A percentile compares a stretch with the other conserved stretches of the same genome.
phyloP scores from a whole-genome alignment of 1,140 invertebrate genomes.

The Aphidius gifuensis region DNA sequence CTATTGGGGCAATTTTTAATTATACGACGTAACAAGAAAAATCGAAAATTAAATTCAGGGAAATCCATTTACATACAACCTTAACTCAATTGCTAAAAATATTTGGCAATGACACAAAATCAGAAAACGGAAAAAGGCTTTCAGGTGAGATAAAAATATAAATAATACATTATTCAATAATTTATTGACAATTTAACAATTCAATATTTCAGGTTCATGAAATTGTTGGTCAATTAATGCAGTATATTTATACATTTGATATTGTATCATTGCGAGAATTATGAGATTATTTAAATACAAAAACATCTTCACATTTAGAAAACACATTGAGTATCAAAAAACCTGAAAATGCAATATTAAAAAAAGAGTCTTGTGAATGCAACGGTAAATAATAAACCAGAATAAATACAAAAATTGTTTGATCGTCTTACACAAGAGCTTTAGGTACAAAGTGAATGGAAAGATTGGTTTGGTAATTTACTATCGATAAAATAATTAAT shows the following conservation, averaged over 20 bases:
- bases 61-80: too few relatives aligned
- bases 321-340: constrained; percentile 77
- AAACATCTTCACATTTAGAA: constrained; percentile 84
- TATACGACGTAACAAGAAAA: too few relatives aligned
- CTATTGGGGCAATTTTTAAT: too few relatives aligned
- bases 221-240: constrained; percentile 83
- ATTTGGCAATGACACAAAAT: constrained; percentile 83
- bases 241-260: constrained; percentile 76
- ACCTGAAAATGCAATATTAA: constrained; percentile 81
- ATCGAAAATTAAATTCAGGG: too few relatives aligned
- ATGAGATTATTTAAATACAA: constrained; percentile 82
- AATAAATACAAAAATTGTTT: constrained; percentile 89
- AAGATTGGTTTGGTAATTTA: constrained; percentile 92
- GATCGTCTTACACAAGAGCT: constrained; percentile 82
- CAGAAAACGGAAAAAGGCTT: constrained; percentile 91
- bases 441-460: constrained; percentile 89
- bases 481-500: constrained; percentile 11
- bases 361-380: constrained; percentile 90
- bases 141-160: constrained; percentile 55
- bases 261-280: constrained; percentile 73
- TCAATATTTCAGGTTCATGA: constrained; percentile 68
- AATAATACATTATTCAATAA: constrained; percentile 7
- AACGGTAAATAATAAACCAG: constrained; percentile 73
- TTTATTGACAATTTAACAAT: constrained; percentile 15
- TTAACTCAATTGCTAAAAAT: constrained; percentile 76